These are phyloP conservation scores for Steatornis caripensis DNA, from an alignment of 2,113 vertebrate genomes.

Conservation along the genomic window DNA sequence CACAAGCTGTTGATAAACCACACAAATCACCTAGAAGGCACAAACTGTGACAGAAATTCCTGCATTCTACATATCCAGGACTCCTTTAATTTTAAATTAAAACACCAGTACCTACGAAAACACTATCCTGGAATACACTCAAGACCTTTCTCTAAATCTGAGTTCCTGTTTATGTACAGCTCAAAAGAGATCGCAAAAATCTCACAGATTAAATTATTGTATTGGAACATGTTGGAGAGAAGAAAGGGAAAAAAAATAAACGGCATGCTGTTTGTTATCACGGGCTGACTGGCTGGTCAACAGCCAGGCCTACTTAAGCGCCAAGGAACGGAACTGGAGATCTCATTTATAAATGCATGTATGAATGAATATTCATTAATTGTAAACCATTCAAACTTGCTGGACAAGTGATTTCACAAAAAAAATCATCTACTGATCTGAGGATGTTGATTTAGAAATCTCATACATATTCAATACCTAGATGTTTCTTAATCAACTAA, in stretches of 20 bases:
- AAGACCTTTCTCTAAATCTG: not conserved
- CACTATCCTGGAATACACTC: not conserved
- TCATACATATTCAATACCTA: slow-evolving; percentile 69
- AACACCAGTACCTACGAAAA: not conserved
- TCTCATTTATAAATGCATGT: not conserved
- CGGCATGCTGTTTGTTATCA: not conserved
- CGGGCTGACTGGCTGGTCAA: not conserved
- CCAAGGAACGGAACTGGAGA: not conserved
- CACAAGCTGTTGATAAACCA: not conserved
- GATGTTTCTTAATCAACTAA: slow-evolving; percentile 67
- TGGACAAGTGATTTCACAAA: slow-evolving; percentile 51
- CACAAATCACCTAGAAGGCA: not conserved
- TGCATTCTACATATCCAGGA: not conserved
- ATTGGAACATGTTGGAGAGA: not conserved
- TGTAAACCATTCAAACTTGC: slow-evolving; percentile 24
- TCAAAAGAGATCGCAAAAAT: not conserved
- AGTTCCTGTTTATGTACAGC: not conserved
- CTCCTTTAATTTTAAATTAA: not conserved
- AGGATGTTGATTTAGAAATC: slow-evolving; percentile 10
- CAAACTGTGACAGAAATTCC: not conserved
- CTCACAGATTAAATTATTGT: not conserved
- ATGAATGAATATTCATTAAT: not conserved
- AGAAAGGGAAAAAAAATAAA: not conserved
- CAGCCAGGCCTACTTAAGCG: not conserved
- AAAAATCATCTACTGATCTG: not conserved